Evolutionary conservation across 2,888 invertebrate genomes (phyloP).

Genomic region (Tortricodes alternella): DNA sequence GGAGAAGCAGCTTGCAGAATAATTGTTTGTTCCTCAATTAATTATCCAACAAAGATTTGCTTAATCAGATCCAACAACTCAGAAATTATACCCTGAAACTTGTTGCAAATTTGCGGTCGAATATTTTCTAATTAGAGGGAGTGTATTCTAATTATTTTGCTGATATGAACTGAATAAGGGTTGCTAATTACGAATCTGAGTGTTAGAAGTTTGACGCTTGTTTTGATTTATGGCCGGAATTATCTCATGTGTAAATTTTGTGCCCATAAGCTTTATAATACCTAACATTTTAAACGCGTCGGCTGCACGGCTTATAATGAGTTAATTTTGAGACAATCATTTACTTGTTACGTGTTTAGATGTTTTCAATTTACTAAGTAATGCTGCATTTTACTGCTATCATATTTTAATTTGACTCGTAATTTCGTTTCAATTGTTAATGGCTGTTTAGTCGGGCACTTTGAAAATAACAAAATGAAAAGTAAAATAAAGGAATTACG

Average conservation of each 20-base stretch:
- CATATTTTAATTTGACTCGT: too few relatives aligned
- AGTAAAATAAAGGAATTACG: too few relatives aligned
- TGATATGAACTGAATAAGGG: constrained; percentile 52
- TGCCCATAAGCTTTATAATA: neutral
- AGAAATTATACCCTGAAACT: constrained; percentile 1
- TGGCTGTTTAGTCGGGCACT: too few relatives aligned
- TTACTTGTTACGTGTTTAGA: neutral
- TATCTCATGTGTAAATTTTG: constrained; percentile 32
- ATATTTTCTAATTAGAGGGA: constrained; percentile 34
- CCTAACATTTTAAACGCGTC: constrained; percentile 10
- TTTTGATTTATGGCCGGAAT: constrained; percentile 36
- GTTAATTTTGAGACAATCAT: neutral
- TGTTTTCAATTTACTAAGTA: too few relatives aligned
- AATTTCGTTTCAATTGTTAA: too few relatives aligned
- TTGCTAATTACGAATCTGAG: constrained; percentile 46
- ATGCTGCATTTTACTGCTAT: too few relatives aligned
- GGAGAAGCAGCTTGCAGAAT: neutral
- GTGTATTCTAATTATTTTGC: constrained; percentile 47
- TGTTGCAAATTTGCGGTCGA: constrained; percentile 40
- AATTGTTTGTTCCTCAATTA: constrained; percentile 27
- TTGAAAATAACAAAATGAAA: too few relatives aligned
- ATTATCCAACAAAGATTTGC: constrained; percentile 44
- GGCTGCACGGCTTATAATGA: neutral
- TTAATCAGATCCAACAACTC: constrained; percentile 52
- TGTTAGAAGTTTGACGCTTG: constrained; percentile 33